phyloP scores from a whole-genome alignment of 2,888 invertebrate species.

The Nebria salina region DNA sequence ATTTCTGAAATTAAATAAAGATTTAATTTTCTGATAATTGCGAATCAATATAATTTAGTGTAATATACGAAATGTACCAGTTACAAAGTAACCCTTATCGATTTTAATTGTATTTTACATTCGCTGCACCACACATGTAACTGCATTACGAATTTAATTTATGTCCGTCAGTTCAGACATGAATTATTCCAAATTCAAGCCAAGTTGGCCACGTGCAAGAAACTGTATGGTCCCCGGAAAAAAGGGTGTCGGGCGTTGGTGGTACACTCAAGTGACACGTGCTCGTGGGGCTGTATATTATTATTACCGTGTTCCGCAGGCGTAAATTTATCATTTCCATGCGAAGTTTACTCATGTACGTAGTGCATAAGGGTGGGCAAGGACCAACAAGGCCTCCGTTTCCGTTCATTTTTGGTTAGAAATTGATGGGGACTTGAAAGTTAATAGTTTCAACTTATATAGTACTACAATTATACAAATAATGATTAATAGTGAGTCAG shows the following conservation, averaged over 20 bases:
- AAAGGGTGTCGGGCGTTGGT: constrained; percentile 12
- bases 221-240: neutral
- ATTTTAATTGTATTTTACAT: neutral
- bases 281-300: constrained; percentile 19
- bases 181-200: constrained; percentile 42
- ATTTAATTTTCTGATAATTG: too few relatives aligned
- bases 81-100: neutral
- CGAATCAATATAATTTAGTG: neutral
- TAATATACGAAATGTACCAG: neutral
- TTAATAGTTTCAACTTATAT: neutral
- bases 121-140: constrained; percentile 19
- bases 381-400: constrained; percentile 8
- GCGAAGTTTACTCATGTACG: constrained; percentile 19
- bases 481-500: neutral
- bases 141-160: constrained; percentile 44
- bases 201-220: constrained; percentile 35
- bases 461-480: neutral
- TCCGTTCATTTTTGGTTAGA: constrained; percentile 13
- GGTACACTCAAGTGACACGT: constrained; percentile 29
- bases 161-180: constrained; percentile 38
- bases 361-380: neutral
- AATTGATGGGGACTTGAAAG: neutral
- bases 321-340: constrained; percentile 35
- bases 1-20: too few relatives aligned
- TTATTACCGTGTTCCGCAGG: constrained; percentile 28